Conservation (phyloP, 2,113 vertebrate species). For the Aptenodytes patagonicus region DNA sequence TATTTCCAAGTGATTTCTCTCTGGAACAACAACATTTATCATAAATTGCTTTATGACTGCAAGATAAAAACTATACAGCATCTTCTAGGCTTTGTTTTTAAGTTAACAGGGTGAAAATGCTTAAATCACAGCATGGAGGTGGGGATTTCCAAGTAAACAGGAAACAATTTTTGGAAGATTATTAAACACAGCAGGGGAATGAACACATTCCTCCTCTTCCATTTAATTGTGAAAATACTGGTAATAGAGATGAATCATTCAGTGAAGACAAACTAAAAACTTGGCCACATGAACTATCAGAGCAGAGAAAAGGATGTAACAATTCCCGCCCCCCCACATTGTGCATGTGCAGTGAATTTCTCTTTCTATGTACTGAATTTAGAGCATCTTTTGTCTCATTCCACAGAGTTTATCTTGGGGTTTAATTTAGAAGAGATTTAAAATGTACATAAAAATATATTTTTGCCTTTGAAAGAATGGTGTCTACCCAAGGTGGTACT, state of each 20-base stretch:
- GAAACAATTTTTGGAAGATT: constrained; percentile 44
- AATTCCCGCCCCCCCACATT: no score
- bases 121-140: constrained; percentile 25
- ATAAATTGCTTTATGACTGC: constrained; percentile 1
- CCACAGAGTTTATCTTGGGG: background rate
- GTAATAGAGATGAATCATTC: constrained; percentile 43
- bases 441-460: background rate
- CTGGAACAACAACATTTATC: constrained; percentile 3
- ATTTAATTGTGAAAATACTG: constrained; percentile 55
- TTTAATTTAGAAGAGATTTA: background rate
- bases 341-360: background rate
- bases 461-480: background rate
- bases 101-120: background rate
- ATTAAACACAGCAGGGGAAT: constrained; percentile 31
- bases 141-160: constrained; percentile 46
- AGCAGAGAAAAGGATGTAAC: background rate
- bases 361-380: background rate
- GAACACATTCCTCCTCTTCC: constrained; percentile 41
- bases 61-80: background rate
- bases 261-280: background rate
- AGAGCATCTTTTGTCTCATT: background rate
- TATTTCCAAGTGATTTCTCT: background rate
- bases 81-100: background rate
- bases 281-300: background rate
- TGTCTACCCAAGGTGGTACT: background rate